phyloP scores from a whole-genome alignment of 2,113 vertebrate genomes.

The Panurus biarmicus region DNA sequence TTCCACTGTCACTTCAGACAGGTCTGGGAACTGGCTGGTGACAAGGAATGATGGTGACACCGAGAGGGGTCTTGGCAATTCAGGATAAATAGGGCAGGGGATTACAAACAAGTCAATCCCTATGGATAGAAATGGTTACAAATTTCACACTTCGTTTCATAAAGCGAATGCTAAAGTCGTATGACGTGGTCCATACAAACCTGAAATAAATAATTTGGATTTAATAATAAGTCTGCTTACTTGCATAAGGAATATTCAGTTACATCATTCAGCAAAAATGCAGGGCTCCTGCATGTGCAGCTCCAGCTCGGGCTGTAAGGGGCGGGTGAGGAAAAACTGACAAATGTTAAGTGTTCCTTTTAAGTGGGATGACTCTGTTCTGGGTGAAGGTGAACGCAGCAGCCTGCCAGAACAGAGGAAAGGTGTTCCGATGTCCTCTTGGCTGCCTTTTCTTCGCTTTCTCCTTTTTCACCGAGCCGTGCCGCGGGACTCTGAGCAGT shows the following conservation, averaged over 20 bases:
- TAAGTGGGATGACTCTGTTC: not conserved
- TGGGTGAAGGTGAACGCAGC: not conserved
- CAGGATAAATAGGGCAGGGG: not conserved
- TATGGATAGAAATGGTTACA: not conserved
- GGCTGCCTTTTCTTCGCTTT: not conserved
- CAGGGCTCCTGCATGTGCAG: not conserved
- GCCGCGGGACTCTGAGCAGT: not conserved
- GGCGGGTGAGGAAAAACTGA: slow-evolving; percentile 12
- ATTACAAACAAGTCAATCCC: not conserved
- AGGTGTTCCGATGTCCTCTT: not conserved
- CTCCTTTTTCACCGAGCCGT: not conserved
- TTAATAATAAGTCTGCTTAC: not conserved
- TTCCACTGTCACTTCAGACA: not conserved
- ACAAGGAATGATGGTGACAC: not conserved
- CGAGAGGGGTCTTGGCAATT: not conserved
- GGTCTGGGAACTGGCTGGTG: not conserved
- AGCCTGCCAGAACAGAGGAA: not conserved
- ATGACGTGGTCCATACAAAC: not conserved
- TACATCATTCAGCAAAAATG: slow-evolving; percentile 40
- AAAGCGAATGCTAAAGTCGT: not conserved
- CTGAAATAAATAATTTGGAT: not conserved
- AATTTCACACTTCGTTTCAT: not conserved
- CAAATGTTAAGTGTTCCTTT: not conserved
- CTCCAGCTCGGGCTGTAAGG: not conserved
- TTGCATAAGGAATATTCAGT: not conserved